phyloP scores from a whole-genome alignment of 2,113 vertebrate genomes.

The Boulengerochromis microlepis region DNA sequence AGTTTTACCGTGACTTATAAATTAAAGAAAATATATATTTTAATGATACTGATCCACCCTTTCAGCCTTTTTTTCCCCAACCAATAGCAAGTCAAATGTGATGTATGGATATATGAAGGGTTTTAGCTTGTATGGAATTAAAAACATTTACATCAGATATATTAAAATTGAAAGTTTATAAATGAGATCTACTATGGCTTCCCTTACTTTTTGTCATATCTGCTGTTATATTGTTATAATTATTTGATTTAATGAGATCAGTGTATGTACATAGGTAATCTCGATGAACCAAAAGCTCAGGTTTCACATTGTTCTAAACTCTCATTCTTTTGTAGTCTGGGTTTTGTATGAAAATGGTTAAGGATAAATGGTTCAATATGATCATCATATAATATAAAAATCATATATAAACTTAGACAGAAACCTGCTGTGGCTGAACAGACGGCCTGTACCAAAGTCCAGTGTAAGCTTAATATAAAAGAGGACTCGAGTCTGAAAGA shows the following conservation, averaged over 20 bases:
- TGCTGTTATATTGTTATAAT: background rate
- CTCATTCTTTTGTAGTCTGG: background rate
- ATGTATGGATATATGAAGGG: background rate
- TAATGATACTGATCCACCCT: background rate
- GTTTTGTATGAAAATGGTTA: background rate
- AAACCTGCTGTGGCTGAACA: accelerated
- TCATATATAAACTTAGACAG: background rate
- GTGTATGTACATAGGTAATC: background rate
- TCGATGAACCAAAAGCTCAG: background rate
- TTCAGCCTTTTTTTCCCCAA: accelerated
- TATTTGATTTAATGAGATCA: background rate
- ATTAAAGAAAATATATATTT: background rate
- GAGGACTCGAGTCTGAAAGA: accelerated
- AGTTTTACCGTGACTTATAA: background rate
- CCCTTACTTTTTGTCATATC: background rate
- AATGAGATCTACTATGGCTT: background rate
- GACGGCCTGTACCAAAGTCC: accelerated
- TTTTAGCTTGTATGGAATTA: background rate
- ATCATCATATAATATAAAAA: background rate
- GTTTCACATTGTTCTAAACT: background rate
- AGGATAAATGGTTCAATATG: background rate
- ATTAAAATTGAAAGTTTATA: background rate
- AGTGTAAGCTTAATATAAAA: background rate
- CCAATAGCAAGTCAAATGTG: background rate
- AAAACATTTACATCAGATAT: background rate